phyloP scores from a whole-genome alignment of 2,113 vertebrate species.

The Phylloscopus trochilus region DNA sequence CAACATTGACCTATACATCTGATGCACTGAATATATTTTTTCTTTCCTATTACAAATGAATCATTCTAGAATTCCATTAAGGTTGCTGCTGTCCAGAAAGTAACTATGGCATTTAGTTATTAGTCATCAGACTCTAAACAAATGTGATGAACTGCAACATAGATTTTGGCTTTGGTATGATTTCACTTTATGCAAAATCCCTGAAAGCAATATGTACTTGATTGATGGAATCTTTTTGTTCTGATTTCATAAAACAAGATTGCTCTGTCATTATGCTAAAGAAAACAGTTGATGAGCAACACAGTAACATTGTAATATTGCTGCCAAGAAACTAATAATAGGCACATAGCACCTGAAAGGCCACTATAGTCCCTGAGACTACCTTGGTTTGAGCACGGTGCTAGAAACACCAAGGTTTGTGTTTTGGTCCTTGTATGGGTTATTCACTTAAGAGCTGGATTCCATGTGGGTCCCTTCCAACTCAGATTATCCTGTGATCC shows the following conservation, averaged over 20 bases:
- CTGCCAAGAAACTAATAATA: not conserved
- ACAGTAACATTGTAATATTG: not conserved
- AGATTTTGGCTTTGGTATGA: not conserved
- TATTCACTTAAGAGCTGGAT: not conserved
- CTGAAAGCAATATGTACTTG: not conserved
- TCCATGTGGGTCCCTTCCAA: not conserved
- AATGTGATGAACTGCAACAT: not conserved
- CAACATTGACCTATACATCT: not conserved
- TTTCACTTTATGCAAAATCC: not conserved
- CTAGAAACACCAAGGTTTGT: not conserved
- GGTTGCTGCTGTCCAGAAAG: not conserved
- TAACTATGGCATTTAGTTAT: not conserved
- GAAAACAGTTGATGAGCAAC: not conserved
- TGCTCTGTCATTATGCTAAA: not conserved
- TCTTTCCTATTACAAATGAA: not conserved
- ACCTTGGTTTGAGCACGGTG: not conserved
- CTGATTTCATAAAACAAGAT: not conserved
- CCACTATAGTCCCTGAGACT: not conserved
- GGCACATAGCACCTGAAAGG: not conserved
- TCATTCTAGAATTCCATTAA: not conserved
- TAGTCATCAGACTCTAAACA: not conserved
- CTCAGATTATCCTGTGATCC: not conserved
- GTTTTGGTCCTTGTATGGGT: rapidly evolving
- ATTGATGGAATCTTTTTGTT: not conserved
- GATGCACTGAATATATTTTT: not conserved